Base-by-base conservation (phyloP, 1,140 invertebrate genomes). In the Yoshiicerus persimilis region DNA sequence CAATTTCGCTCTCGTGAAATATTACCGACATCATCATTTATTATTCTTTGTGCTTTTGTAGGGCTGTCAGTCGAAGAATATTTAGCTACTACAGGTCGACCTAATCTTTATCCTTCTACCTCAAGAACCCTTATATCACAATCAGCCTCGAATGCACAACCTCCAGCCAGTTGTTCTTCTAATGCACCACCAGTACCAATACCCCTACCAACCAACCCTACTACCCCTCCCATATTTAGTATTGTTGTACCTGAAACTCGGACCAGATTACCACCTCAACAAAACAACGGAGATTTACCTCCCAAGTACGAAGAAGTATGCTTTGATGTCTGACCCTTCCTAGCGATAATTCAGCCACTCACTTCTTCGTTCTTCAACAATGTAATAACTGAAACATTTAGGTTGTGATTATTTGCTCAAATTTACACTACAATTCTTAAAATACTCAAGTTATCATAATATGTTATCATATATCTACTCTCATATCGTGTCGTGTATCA, bases 261-360 rank as follows among this genome's bases (percentile, higher is more conserved):
- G 62, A 36, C 62, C 66, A 84, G 84, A 80, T 80, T 80, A 84
- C 38, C 83, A 84, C 47, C 38, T 47, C 83, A 84, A 41, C 83
- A 84, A 47, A 47, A 41, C 39, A 84, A 47, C 23, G 84, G 87
- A 30, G 84, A 84, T 80, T 25, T 85, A 41, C 84, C 70, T 47
- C 87, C 87, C 10, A 86, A 88, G 66, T 88, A 88, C 70, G 87
- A 88, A 39, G 87, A 88, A 77, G 84, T 88, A 85, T 86, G 84
- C 66, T 88, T 88, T 80, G 87, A 88, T 84, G 87, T 88, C 84
- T 88, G 87, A 88, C 84, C 75, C 75, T 80, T 80, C 75, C 75
- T 80, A 80, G 75, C 75, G 34, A 80, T 80, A 80, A 36, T 80
- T 80, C 75, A 38, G 75, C 32, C 75, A 80, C 75, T 80, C 75